Conservation (phyloP, 2,113 vertebrate species). For the Sebastes fasciatus region DNA sequence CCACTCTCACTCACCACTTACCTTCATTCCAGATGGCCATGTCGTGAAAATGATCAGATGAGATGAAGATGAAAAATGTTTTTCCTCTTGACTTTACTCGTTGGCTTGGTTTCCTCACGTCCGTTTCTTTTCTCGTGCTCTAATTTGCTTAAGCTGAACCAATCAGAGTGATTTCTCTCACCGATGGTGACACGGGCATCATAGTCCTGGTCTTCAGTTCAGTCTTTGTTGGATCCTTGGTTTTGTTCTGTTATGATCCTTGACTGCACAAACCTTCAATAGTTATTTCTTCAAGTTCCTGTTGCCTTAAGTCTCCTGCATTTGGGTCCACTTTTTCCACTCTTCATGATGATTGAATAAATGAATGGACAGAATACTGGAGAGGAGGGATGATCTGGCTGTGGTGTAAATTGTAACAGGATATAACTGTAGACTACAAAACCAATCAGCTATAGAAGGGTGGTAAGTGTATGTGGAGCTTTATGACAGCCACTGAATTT, state of each 20-base stretch:
- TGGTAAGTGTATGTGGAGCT: not conserved
- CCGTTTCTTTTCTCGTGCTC: too few relatives aligned
- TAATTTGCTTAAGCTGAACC: too few relatives aligned
- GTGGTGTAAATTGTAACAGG: conserved; percentile 17
- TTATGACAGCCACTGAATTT: not conserved
- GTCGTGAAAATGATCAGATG: too few relatives aligned
- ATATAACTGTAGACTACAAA: conserved; percentile 28
- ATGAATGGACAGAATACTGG: conserved; percentile 32
- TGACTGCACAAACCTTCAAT: too few relatives aligned
- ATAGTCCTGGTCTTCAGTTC: not conserved
- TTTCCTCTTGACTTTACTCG: too few relatives aligned
- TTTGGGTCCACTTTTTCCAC: not conserved
- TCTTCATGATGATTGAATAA: conserved; percentile 10
- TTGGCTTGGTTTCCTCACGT: too few relatives aligned
- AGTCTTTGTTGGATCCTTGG: not conserved
- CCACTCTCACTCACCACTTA: too few relatives aligned
- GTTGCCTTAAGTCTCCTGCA: not conserved
- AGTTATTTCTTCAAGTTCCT: not conserved
- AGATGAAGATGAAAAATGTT: too few relatives aligned
- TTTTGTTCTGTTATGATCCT: not conserved
- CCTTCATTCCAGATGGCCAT: too few relatives aligned
- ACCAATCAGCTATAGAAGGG: not conserved
- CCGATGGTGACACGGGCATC: too few relatives aligned
- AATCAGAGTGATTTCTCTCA: too few relatives aligned
- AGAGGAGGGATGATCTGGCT: conserved; percentile 24